Evolutionary conservation across 2,888 invertebrate genomes (phyloP), one percentile per base, ranked within the genome.

Genomic region (Dryomyza anilis): DNA sequence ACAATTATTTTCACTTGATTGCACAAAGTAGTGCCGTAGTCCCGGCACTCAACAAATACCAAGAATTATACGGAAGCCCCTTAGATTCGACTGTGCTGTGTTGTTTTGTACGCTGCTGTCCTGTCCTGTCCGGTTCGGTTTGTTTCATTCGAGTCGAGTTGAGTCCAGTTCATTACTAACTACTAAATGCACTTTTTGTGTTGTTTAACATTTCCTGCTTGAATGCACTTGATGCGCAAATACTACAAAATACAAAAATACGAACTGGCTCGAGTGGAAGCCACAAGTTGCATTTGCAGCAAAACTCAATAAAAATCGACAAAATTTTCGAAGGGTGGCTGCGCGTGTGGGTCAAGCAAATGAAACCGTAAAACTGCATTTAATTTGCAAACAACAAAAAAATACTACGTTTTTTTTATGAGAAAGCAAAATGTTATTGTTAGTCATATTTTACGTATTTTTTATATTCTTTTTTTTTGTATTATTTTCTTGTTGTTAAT

Each of bases 11-110:
- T 74, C 76, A 76, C 74, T 77, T 79, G 78, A 80, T 80, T 79
- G 78, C 70, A 74, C 78, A 78, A 74, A 77, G 76, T 78, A 79
- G 80, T 79, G 76, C 73, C n/a, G n/a, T n/a, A n/a, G n/a, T n/a
- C n/a, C n/a, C n/a, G 72, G 52, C 59, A 62, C 14, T 7, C 25
- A 25, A 50, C 46, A 16, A 48, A 12, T 16, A 48, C 21, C 23
- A 21, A 14, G 7, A 21, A 19, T 5, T n/a, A n/a, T n/a, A n/a
- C n/a, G n/a, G n/a, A n/a, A n/a, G n/a, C n/a, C n/a, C n/a, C n/a
- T n/a, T n/a, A n/a, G n/a, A n/a, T n/a, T n/a, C n/a, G n/a, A n/a
- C n/a, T n/a, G n/a, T n/a, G n/a, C n/a, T n/a, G n/a, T n/a, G n/a
- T n/a, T n/a, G n/a, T n/a, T n/a, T n/a, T n/a, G n/a, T n/a, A n/a